phyloP scores from a whole-genome alignment of 2,113 vertebrate genomes.

The Regulus satrapa region DNA sequence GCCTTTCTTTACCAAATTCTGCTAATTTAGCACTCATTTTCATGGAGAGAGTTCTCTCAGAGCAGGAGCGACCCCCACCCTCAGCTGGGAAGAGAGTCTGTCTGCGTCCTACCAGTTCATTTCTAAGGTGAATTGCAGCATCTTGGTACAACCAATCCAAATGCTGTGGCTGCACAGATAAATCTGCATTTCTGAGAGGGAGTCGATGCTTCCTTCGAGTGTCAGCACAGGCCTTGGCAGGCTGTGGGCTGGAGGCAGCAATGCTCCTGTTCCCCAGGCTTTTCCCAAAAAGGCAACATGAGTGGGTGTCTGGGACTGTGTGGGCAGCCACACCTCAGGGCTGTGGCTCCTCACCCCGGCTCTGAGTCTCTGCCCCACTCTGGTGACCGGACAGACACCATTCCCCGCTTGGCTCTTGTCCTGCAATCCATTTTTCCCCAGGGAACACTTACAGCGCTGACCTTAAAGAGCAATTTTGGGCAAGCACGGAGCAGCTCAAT shows the following conservation, averaged over 20 bases:
- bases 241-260: accelerated
- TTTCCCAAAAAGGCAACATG: background rate
- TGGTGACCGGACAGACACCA: accelerated
- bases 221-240: background rate
- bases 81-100: accelerated
- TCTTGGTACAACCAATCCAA: accelerated
- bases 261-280: background rate
- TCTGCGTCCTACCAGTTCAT: background rate
- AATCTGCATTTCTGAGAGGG: background rate
- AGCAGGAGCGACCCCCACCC: background rate
- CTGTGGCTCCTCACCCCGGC: accelerated
- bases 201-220: background rate
- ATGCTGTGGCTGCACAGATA: background rate
- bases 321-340: background rate
- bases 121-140: background rate
- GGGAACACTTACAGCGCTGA: constrained; percentile 59
- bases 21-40: background rate
- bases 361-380: background rate
- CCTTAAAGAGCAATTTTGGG: constrained; percentile 74
- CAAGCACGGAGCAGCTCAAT: constrained; percentile 59
- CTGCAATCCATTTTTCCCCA: background rate
- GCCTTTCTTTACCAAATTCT: background rate
- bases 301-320: accelerated
- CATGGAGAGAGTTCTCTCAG: accelerated
- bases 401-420: background rate